phyloP scores from a whole-genome alignment of 2,797 vertebrate species.

The Pangasius larnaudii region DNA sequence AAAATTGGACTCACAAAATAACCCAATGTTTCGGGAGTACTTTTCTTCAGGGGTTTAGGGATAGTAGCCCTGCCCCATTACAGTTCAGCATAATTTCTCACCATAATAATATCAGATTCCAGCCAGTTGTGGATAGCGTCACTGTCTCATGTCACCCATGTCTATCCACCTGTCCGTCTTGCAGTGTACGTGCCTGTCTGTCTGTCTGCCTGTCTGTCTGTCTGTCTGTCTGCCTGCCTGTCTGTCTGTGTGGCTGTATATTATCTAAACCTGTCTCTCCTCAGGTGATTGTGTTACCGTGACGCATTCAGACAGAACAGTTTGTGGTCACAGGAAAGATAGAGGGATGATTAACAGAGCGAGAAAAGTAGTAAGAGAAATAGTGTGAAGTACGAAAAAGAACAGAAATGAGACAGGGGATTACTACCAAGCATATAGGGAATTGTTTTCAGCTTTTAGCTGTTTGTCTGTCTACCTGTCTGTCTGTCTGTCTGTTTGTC shows the following conservation, averaged over 20 bases:
- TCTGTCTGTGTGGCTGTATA: not conserved
- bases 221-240: too few species aligned
- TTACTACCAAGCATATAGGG: not conserved
- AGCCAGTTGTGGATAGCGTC: not conserved
- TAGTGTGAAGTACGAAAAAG: not conserved
- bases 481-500: not conserved
- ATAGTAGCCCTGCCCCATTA: not conserved
- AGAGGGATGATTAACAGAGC: not conserved
- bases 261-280: not conserved
- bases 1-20: not conserved
- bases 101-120: not conserved
- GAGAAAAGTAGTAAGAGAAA: constrained; percentile 7
- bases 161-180: not conserved
- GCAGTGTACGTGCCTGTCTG: not conserved
- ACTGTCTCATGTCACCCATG: not conserved
- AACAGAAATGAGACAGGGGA: not conserved
- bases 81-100: not conserved
- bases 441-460: not conserved
- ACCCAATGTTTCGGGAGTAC: not conserved
- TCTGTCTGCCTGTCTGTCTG: too few species aligned
- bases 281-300: not conserved
- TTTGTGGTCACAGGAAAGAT: not conserved
- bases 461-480: not conserved
- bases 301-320: not conserved
- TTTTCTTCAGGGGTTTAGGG: not conserved